Evolutionary conservation across 2,797 vertebrate species (phyloP), one percentile per base, ranked within the genome.

Genomic region (Lutjanus campechanus): DNA sequence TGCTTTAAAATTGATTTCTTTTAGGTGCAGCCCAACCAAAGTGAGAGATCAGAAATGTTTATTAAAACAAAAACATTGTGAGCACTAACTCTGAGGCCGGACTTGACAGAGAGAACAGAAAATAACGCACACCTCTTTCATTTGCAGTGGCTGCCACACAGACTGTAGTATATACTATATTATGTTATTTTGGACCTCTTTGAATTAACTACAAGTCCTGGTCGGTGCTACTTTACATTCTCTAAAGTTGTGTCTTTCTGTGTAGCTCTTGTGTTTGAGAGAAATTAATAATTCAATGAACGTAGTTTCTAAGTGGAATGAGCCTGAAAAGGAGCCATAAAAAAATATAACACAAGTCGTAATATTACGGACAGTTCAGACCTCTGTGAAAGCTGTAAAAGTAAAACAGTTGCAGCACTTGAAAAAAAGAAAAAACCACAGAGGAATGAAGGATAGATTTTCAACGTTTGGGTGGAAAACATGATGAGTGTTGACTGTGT

Each of bases 381-480:
- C 62, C 84, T 54, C 43, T 55, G 53, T 69, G 29, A 76, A 40
- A 71, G 29, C 55, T 13, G 54, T 62, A 17, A 69, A 25, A 73
- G 60, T 69, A 44, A 71, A 83, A 73, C 41, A 7, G 63, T 16
- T 51, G 25, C 40, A 55, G 41, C 11, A 17, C 62, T 67, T 47
- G 8, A 20, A 12, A 64, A 20, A 49, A 17, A 17, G 25, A n/a
- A n/a, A n/a, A 58, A 69, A 47, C 78, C 63, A 58, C 5, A 1
- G 16, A 56, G 59, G 29, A 76, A 19, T 63, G 22, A 53, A 50
- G 55, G 54, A 36, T 36, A 36, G 29, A 40, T 79, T 87, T 85
- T 25, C 55, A 25, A 81, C 72, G 56, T 88, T 81, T 96, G 95
- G 84, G 53, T 53, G 12, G 60, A 78, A 60, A 75, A 55, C 53